Evolutionary conservation across 2,888 invertebrate genomes (phyloP), one percentile per base, ranked within the genome.

Genomic region (Melolontha melolontha): DNA sequence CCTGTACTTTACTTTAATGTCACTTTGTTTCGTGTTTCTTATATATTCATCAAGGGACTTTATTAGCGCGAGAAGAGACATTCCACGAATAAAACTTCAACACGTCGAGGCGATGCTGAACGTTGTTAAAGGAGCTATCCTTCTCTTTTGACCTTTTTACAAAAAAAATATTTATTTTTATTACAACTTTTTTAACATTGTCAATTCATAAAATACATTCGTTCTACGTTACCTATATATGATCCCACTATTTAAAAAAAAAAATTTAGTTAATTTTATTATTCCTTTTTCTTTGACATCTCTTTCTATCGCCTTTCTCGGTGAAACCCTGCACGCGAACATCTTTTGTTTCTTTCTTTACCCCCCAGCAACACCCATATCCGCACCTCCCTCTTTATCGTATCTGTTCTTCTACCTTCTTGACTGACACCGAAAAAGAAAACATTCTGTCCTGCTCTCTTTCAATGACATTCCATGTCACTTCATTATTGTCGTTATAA

Each of bases 41-140:
- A 80, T 80, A 81, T 80, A 81, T 81, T 81, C 81, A 81, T 81
- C 81, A 81, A 80, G 80, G 80, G 80, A 80, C 81, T 80, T 80
- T 80, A 80, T 80, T 80, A 80, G 79, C 77, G 76, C 75, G 6
- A 12, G 27, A 44, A 17, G 39, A 40, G 40, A 72, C 75, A 75
- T 75, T 74, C 75, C 68, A 41, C 47, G 64, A 63, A 54, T 65
- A 70, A 73, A 69, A 66, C 64, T 63, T 17, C 68, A 22, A 42
- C 69, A 44, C 66, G 66, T 47, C 5, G 57, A n/a, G 41, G 14
- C 57, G 57, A 14, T 47, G 54, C 11, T 17, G 10, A 34, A 10
- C 57, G 47, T 27, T 47, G 47, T 11, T 17, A 34, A 34, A 34
- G 8, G 6, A 34, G 8, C 34, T 34, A 34, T 34, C 34, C 34